Evolutionary conservation across 2,797 vertebrate genomes (phyloP).

Genomic region (Anguilla pacifica): DNA sequence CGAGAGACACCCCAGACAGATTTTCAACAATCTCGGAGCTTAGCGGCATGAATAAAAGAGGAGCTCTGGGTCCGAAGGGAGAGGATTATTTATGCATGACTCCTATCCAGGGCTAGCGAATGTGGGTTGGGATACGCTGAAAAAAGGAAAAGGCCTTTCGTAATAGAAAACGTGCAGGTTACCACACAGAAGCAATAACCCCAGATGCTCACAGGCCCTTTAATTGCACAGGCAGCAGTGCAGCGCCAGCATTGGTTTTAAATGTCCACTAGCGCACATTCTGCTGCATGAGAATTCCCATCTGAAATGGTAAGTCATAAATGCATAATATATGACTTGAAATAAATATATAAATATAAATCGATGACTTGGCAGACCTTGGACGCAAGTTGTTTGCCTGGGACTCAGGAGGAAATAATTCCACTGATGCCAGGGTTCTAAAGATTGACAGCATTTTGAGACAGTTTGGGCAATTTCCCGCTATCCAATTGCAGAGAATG

Average conservation of each 20-base stretch:
- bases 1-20: conserved; percentile 40
- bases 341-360: conserved; percentile 17
- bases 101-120: conserved; percentile 31
- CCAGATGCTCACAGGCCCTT: conserved; percentile 27
- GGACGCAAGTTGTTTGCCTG: conserved; percentile 33
- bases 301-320: background rate
- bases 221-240: conserved; percentile 30
- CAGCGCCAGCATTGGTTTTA: conserved; percentile 22
- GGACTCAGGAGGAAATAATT: conserved; percentile 27
- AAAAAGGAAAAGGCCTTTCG: conserved; percentile 38
- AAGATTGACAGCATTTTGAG: conserved; percentile 28
- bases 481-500: background rate
- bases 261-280: conserved; percentile 20
- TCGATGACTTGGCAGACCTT: conserved; percentile 1
- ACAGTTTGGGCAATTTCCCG: background rate
- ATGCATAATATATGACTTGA: background rate
- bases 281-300: conserved; percentile 25
- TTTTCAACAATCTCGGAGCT: conserved; percentile 24
- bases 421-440: conserved; percentile 28
- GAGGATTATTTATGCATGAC: conserved; percentile 42
- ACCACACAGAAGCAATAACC: conserved; percentile 26
- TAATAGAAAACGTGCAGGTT: conserved; percentile 35
- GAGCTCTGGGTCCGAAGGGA: conserved; percentile 34
- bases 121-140: conserved; percentile 28
- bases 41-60: conserved; percentile 43